Evolutionary conservation across 2,888 invertebrate species (phyloP).

Genomic region (Cryptocheilus praepositus): DNA sequence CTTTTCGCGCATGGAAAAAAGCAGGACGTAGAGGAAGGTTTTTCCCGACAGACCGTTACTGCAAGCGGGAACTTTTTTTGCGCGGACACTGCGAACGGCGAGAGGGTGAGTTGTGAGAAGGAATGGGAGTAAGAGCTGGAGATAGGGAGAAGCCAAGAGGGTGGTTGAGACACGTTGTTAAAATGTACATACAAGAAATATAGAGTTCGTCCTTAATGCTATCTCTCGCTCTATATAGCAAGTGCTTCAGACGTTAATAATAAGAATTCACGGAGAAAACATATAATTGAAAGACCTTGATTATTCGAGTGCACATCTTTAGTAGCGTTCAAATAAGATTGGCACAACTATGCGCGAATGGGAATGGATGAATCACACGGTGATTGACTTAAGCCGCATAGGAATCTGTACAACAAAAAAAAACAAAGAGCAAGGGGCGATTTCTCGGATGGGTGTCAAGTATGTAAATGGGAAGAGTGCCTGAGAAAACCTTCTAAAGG

Average conservation of each 20-base stretch:
- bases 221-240: neutral
- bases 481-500: slow-evolving; percentile 54
- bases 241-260: too few species aligned
- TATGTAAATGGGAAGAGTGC: slow-evolving; percentile 53
- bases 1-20: slow-evolving; percentile 64
- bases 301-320: neutral
- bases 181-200: slow-evolving; percentile 21
- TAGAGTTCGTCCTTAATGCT: neutral
- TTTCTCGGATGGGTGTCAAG: slow-evolving; percentile 32
- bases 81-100: slow-evolving; percentile 24
- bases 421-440: slow-evolving; percentile 23
- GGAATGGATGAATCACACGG: too few species aligned
- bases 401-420: slow-evolving; percentile 30
- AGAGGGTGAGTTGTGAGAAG: slow-evolving; percentile 30
- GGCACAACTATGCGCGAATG: too few species aligned
- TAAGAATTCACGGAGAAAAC: too few species aligned
- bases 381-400: too few species aligned
- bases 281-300: too few species aligned
- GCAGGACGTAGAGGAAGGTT: slow-evolving; percentile 58
- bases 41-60: slow-evolving; percentile 63
- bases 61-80: slow-evolving; percentile 62
- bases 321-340: slow-evolving; percentile 15
- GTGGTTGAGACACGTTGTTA: slow-evolving; percentile 13
- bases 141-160: slow-evolving; percentile 11
- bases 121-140: slow-evolving; percentile 13